Base-by-base conservation (phyloP, 2,113 vertebrate genomes). In the Sciurus niger region DNA sequence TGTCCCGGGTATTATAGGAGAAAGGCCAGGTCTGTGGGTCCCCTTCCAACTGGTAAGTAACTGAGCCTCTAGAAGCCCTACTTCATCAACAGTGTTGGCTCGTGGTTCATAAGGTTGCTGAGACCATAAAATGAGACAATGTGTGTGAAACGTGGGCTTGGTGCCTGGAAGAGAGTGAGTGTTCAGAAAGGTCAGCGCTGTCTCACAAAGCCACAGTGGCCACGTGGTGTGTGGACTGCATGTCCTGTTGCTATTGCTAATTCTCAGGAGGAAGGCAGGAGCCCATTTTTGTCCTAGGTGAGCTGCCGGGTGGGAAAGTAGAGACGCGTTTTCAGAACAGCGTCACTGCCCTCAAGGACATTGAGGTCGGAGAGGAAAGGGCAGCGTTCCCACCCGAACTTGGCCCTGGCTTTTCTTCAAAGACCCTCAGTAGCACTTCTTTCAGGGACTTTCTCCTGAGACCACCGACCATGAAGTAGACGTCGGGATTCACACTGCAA, bases 391-490 rank as follows among this genome's bases (percentile, higher is more conserved):
- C 30, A 22, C 60, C 9, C 0, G 72, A 34, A 25, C 20, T 37
- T 28, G 3, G 53, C 12, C 25, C 30, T 60, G 77, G 34, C 48
- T 58, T 58, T 74, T 76, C 78, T 22, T 89, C 92, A 84, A 91
- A 87, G 74, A 43, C n/a, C 89, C 83, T 94, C 70, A 80, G 72
- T 40, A 90, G 4, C 1, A 43, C 86, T 89, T 74, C 70, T 58
- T 79, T 95, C 30, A 95, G 18, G 24, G 88, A 79, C 76, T 60
- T 53, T 65, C 74, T 93, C 48, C 85, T 89, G 30, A 20, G 2
- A 30, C 0, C 34, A 3, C 73, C 2, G 0, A 65, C 73, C 58
- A 67, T 85, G 43, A 85, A 83, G 37, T 91, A 96, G 24, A 86
- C 4, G 0, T 4, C 2, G 6, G 51, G 11, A 5, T 90, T 90